Base-by-base conservation (phyloP, 2,113 vertebrate genomes). In the Chamaea fasciata region DNA sequence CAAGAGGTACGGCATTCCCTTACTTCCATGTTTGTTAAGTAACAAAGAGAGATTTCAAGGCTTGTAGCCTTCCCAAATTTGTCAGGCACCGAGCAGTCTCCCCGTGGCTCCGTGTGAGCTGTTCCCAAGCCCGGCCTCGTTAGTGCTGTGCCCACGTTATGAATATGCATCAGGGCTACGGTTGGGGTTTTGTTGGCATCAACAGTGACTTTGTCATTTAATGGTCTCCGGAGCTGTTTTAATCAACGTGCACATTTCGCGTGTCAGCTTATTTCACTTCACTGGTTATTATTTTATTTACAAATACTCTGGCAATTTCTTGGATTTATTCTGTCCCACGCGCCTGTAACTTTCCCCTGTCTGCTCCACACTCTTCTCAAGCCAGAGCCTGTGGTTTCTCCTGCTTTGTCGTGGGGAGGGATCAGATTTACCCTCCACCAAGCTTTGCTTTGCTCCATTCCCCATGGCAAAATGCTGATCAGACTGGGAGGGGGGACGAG, bases 11-110 rank as follows among this genome's bases (percentile, higher is more conserved):
- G 94, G 92, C 92, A 96, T 97, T 96, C 94, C 86, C 94, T 89
- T 89, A 96, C 94, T 96, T 95, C 95, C 93, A 95, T 96, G 95
- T 97, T 96, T 97, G 95, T 97, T 95, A 97, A 96, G 95, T 64
- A 95, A 97, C 95, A 97, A 97, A 94, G 95, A 96, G 90, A 95
- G 92, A 94, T 97, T 95, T 96, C 89, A 96, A 96, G 11, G 94
- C 93, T 46, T 81, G 90, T 62, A 95, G 94, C 73, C 95, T 95
- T 96, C 95, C 93, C 95, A 95, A 96, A 97, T 97, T 96, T 95
- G 93, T 89, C 95, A 96, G 96, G 93, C 95, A 95, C 96, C 92
- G n/a, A 92, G 31, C 56, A 94, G 93, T 93, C 93, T 94, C 94
- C 60, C 85, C 27, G 60, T 64, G 90, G 93, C 92, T 97, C 92